Percentiles rank a stretch among this genome's conserved stretches.
phyloP scores from a whole-genome alignment of 2,888 invertebrate genomes.

The Heliconius aoede region DNA sequence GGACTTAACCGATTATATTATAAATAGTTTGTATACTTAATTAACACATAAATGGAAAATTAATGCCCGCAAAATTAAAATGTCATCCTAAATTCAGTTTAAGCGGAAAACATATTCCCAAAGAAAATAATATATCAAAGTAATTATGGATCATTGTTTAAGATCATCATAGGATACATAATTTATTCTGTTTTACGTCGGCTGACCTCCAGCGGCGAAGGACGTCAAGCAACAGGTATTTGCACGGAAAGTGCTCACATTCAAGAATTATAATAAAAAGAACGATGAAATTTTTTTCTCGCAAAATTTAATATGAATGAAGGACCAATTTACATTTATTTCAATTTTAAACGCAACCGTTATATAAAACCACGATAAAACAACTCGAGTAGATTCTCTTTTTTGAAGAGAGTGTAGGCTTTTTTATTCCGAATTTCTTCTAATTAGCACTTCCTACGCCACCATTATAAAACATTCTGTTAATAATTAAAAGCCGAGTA shows the following conservation, averaged over 20 bases:
- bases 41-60: background rate
- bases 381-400: conserved; percentile 5
- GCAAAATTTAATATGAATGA: conserved; percentile 21
- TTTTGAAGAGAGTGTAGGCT: background rate
- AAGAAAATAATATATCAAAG: background rate
- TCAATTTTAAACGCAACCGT: conserved; percentile 13
- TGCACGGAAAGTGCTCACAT: background rate
- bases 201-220: background rate
- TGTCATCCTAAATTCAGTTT: background rate
- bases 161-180: background rate
- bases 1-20: too few species aligned
- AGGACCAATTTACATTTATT: conserved; percentile 23
- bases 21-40: background rate
- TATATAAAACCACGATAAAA: conserved; percentile 12
- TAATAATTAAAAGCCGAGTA: background rate
- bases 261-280: conserved; percentile 19
- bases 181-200: background rate
- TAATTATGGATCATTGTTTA: background rate
- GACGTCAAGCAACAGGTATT: conserved; percentile 18
- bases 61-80: background rate
- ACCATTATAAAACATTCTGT: conserved; percentile 5
- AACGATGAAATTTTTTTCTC: conserved; percentile 1
- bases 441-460: background rate
- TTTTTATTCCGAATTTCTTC: conserved; percentile 3
- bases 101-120: background rate